A percentile compares a stretch with the other conserved stretches of the same genome.
Evolutionary conservation across 2,113 vertebrate genomes (phyloP).

Genomic region (Ranitomeya imitator): DNA sequence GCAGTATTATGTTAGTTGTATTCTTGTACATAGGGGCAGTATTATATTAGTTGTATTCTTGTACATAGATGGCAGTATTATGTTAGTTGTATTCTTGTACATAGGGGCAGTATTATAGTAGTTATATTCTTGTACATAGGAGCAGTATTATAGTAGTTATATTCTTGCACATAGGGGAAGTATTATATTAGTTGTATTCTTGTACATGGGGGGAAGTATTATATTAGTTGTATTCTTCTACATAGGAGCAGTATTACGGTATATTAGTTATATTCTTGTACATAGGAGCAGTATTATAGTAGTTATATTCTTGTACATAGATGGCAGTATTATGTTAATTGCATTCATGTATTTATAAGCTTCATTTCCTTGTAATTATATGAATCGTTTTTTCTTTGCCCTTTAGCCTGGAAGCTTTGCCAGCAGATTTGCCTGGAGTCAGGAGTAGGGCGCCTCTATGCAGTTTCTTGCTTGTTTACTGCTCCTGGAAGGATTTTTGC

Average conservation of each 20-base stretch:
- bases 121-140: conserved; percentile 1
- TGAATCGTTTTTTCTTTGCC: background rate
- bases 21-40: too few relatives aligned
- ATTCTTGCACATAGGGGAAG: background rate
- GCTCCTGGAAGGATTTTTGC: background rate
- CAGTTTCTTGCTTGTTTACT: background rate
- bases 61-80: background rate
- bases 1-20: too few relatives aligned
- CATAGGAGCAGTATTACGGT: too few relatives aligned
- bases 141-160: conserved; percentile 1
- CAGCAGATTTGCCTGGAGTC: background rate
- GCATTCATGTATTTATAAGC: background rate
- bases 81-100: background rate
- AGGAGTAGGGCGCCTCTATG: background rate
- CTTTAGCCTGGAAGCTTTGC: background rate
- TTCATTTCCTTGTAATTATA: background rate
- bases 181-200: background rate
- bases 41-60: too few relatives aligned
- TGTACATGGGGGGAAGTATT: too few relatives aligned
- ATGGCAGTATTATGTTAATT: background rate
- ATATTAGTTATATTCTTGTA: too few relatives aligned
- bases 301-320: background rate
- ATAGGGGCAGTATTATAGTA: background rate
- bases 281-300: background rate
- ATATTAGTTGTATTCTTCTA: too few relatives aligned